Conservation (phyloP, 2,797 vertebrate species). For the Semaprochilodus insignis region DNA sequence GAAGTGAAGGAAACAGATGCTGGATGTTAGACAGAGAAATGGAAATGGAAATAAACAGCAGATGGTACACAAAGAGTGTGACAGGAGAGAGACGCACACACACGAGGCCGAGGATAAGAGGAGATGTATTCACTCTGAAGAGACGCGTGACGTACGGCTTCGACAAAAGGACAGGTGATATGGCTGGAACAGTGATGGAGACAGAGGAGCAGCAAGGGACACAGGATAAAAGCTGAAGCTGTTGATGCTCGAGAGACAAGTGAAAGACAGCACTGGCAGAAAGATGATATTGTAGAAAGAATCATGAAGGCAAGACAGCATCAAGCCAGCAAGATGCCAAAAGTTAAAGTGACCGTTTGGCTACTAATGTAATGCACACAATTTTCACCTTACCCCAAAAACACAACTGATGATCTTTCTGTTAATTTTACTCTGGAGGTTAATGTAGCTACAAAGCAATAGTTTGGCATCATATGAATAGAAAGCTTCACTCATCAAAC, state of each 20-base stretch:
- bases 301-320: background rate
- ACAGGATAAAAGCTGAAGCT: conserved; percentile 19
- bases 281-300: background rate
- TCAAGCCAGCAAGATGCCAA: background rate
- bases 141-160: conserved; percentile 9
- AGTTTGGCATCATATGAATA: no score
- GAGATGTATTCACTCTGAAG: conserved; percentile 20
- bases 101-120: conserved; percentile 17
- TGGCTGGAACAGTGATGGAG: conserved; percentile 3
- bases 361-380: background rate
- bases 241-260: conserved; percentile 21
- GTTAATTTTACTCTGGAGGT: background rate
- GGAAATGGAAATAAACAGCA: conserved; percentile 34
- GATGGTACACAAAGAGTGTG: conserved; percentile 26
- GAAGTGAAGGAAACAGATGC: conserved; percentile 46
- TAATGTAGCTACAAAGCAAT: no score
- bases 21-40: conserved; percentile 43
- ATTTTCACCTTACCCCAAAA: background rate
- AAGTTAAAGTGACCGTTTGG: background rate
- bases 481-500: no score
- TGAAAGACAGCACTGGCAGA: conserved; percentile 1
- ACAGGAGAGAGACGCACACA: conserved; percentile 5
- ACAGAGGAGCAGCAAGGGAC: background rate
- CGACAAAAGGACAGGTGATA: conserved; percentile 13
- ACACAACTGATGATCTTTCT: background rate